Evolutionary conservation across 2,797 vertebrate genomes (phyloP).

Genomic region (Pangasius larnaudii): DNA sequence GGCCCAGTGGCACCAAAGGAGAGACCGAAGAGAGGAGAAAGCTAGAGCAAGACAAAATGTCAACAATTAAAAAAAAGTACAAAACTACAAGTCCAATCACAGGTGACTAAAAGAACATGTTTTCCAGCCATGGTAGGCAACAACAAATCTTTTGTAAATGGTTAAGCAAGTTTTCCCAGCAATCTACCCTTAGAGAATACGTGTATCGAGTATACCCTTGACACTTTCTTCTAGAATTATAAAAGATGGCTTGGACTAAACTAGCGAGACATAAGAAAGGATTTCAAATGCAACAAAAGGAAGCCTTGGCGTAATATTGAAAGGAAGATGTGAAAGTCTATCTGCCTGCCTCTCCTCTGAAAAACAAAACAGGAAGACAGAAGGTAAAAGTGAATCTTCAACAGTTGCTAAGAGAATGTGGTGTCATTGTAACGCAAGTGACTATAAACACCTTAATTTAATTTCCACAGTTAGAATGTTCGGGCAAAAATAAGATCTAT

Average conservation of each 20-base stretch:
- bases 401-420: not conserved
- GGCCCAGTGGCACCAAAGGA: conserved; percentile 71
- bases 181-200: not conserved
- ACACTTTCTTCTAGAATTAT: not conserved
- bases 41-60: conserved; percentile 50
- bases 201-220: not conserved
- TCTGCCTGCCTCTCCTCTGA: conserved; percentile 54
- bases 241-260: not conserved
- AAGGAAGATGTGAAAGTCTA: conserved; percentile 56
- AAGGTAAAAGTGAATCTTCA: not conserved
- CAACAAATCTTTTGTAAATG: not conserved
- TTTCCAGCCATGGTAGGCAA: not conserved
- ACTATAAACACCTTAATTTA: not conserved
- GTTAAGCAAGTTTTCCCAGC: not conserved
- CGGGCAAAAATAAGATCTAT: not conserved
- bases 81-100: not conserved
- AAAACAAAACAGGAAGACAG: conserved; percentile 50
- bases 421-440: not conserved
- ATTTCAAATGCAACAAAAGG: conserved; percentile 22
- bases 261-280: not conserved
- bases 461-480: not conserved
- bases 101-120: not conserved
- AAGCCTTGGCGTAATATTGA: conserved; percentile 45
- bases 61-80: not conserved
- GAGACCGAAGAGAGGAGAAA: conserved; percentile 61